These are phyloP conservation scores for Vultur gryphus DNA, from an alignment of 2,797 vertebrate species.

Conservation along the genomic window DNA sequence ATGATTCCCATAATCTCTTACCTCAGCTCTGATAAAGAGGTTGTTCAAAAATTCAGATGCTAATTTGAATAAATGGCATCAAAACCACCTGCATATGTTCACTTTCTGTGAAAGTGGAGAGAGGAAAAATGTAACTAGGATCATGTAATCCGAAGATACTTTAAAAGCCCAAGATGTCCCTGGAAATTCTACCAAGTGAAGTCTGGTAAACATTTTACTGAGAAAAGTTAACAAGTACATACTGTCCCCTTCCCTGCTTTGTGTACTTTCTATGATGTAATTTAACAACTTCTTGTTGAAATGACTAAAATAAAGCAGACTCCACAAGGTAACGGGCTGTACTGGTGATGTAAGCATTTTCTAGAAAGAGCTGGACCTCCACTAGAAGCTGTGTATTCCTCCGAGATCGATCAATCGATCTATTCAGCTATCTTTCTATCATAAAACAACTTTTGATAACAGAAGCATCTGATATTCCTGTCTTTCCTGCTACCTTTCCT, in stretches of 20 bases:
- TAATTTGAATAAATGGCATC: not conserved
- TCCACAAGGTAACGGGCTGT: not conserved
- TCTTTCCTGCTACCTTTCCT: not conserved
- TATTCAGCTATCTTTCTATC: not conserved
- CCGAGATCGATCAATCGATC: rapidly evolving
- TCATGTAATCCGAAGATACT: not conserved
- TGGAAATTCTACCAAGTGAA: not conserved
- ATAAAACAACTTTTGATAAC: not conserved
- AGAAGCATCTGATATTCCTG: not conserved
- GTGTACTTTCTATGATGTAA: not conserved
- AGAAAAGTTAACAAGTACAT: not conserved
- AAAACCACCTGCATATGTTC: not conserved
- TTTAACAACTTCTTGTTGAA: not conserved
- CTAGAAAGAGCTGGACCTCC: not conserved
- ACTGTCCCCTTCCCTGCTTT: not conserved
- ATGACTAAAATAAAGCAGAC: not conserved
- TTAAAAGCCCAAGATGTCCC: not conserved
- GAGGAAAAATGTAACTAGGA: not conserved
- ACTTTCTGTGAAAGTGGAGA: not conserved
- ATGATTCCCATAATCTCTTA: not conserved
- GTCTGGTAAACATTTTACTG: not conserved
- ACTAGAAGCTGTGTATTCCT: not conserved
- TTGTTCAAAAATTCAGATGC: not conserved
- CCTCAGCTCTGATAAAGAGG: not conserved
- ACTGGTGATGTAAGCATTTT: not conserved